Conservation (phyloP, 1,140 invertebrate species). For the Amyelois transitella region DNA sequence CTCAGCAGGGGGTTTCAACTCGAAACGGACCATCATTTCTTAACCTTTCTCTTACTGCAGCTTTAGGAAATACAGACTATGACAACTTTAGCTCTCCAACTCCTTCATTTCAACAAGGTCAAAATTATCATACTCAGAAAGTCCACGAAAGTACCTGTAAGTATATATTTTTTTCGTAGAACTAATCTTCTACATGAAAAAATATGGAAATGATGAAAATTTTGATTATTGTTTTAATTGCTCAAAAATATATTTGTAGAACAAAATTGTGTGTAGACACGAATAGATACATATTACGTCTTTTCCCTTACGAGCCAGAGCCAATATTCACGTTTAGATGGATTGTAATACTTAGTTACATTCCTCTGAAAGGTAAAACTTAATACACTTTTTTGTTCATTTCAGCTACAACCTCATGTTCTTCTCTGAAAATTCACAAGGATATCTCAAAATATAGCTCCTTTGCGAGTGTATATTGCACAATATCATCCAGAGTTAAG, state of each 20-base stretch:
- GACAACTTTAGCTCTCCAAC: conserved; percentile 33
- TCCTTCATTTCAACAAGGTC: conserved; percentile 29
- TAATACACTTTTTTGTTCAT: conserved; percentile 10
- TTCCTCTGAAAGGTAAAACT: not conserved
- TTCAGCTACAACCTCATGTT: conserved; percentile 51
- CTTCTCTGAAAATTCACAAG: conserved; percentile 61
- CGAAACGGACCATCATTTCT: conserved; percentile 31
- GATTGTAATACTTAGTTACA: too few relatives aligned
- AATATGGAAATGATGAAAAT: not conserved
- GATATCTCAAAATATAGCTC: conserved; percentile 53
- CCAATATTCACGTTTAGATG: too few relatives aligned
- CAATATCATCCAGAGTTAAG: conserved; percentile 71
- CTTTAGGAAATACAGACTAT: conserved; percentile 40
- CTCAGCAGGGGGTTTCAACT: conserved; percentile 25
- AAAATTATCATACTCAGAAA: conserved; percentile 30
- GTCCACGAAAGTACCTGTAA: conserved; percentile 57
- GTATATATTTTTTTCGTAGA: conserved; percentile 20
- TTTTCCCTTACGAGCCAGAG: too few relatives aligned
- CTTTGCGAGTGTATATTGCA: conserved; percentile 50
- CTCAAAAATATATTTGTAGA: too few relatives aligned
- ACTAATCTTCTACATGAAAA: not conserved
- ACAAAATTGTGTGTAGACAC: too few relatives aligned
- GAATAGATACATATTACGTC: too few relatives aligned
- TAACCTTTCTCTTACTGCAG: conserved; percentile 39
- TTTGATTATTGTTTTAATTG: not conserved